A percentile compares a stretch with the other conserved stretches of the same genome.
Evolutionary conservation across 2,888 invertebrate species (phyloP).

Genomic region (Imbricaverruca yamaguchii): DNA sequence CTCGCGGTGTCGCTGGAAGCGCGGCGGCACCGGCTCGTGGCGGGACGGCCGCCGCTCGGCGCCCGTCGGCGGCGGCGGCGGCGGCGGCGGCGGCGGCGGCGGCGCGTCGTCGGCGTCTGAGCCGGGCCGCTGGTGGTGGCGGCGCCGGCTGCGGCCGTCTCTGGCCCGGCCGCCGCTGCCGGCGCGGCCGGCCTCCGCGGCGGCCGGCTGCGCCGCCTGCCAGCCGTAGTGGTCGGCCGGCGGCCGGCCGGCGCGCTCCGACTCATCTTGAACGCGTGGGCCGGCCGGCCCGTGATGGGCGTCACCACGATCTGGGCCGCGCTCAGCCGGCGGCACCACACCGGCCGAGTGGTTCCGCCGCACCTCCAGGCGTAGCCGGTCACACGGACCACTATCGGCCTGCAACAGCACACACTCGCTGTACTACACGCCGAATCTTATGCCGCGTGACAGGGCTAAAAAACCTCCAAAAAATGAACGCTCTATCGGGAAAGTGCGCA

Average conservation of each 20-base stretch:
- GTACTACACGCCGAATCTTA: no score
- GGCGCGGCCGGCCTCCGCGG: neutral
- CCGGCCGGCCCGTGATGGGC: no score
- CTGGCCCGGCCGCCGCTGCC: neutral
- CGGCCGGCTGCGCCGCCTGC: neutral
- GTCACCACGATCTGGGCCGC: no score
- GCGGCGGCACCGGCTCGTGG: conserved; percentile 11
- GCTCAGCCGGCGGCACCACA: no score
- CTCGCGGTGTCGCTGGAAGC: conserved; percentile 11
- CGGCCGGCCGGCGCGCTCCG: neutral
- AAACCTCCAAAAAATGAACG: no score
- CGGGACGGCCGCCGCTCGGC: neutral
- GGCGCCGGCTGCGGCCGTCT: neutral
- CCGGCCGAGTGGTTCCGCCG: no score
- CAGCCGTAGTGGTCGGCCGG: neutral
- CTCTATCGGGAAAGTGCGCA: no score
- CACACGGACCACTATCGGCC: no score
- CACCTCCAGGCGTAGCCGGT: no score
- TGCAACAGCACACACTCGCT: no score
- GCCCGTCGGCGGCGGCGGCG: neutral
- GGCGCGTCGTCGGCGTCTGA: neutral
- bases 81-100: neutral
- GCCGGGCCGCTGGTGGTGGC: neutral
- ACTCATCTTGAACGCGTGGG: no score
- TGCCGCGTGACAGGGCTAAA: no score